These are phyloP conservation scores for rat (Rattus norvegicus) DNA, from an alignment of 2,113 vertebrate genomes.

Conservation along the genomic window DNA sequence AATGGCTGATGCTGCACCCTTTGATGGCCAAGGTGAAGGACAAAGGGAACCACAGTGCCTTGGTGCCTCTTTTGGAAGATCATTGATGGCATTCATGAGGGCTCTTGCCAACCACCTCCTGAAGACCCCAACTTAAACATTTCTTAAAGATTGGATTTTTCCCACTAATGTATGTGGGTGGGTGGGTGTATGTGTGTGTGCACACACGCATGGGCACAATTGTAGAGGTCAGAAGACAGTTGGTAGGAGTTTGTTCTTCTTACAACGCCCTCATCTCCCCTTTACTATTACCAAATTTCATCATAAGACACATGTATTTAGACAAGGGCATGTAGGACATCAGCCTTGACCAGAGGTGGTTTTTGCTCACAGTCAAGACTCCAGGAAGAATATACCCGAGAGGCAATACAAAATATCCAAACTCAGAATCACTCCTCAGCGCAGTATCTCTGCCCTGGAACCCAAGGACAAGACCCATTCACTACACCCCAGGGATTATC, in stretches of 20 bases:
- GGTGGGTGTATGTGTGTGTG: background rate
- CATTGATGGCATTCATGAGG: background rate
- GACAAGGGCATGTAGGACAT: background rate
- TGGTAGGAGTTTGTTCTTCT: background rate
- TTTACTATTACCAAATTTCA: background rate
- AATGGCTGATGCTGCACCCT: background rate
- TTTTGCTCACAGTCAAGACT: background rate
- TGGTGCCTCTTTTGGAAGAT: background rate
- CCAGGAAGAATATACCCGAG: background rate
- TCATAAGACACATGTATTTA: background rate
- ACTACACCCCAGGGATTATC: rapidly evolving
- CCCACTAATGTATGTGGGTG: background rate
- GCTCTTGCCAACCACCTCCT: background rate
- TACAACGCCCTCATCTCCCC: background rate
- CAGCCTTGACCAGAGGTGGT: background rate
- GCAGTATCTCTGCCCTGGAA: background rate
- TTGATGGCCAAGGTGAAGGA: background rate
- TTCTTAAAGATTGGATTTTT: background rate
- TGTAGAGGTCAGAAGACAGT: background rate
- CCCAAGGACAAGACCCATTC: background rate
- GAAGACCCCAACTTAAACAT: background rate
- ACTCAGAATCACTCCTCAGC: background rate
- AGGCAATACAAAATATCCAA: background rate
- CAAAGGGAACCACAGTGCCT: too few species aligned
- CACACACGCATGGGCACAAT: rapidly evolving